A percentile compares a stretch with the other conserved stretches of the same genome.
phyloP scores from a whole-genome alignment of 2,113 vertebrate genomes.

The Oreochromis niloticus region DNA sequence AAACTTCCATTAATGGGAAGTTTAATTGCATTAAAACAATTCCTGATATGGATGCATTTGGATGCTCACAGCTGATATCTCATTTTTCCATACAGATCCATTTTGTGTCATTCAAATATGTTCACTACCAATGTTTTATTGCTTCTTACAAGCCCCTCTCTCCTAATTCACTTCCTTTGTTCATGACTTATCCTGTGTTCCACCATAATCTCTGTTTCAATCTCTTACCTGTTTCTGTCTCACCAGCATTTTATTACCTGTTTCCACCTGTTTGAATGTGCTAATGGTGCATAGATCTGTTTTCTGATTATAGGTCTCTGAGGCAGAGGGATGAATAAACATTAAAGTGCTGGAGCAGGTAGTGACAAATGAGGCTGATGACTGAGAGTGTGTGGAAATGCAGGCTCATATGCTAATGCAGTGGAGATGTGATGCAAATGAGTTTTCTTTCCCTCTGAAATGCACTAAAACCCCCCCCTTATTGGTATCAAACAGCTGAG shows the following conservation, averaged over 20 bases:
- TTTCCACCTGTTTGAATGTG: conserved; percentile 33
- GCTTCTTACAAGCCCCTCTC: background rate
- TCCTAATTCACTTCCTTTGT: background rate
- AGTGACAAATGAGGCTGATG: conserved; percentile 36
- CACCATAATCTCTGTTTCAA: background rate
- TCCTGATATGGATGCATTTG: background rate
- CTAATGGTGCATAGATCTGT: conserved; percentile 44
- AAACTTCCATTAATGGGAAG: background rate
- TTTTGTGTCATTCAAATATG: background rate
- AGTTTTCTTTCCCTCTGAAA: background rate
- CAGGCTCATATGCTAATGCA: conserved; percentile 31
- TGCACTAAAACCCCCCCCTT: background rate
- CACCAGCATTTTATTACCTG: background rate
- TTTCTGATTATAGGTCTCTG: conserved; percentile 40
- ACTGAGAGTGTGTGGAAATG: background rate
- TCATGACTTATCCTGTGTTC: background rate
- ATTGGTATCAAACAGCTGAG: background rate
- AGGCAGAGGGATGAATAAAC: conserved; percentile 48
- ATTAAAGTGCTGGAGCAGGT: conserved; percentile 41
- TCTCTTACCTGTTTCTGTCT: background rate
- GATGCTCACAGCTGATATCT: background rate
- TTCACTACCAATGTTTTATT: background rate
- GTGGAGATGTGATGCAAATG: conserved; percentile 42
- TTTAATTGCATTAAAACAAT: background rate
- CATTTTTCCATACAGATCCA: background rate